Base-by-base conservation (phyloP, 2,113 vertebrate species). In the Tachysurus fulvidraco region DNA sequence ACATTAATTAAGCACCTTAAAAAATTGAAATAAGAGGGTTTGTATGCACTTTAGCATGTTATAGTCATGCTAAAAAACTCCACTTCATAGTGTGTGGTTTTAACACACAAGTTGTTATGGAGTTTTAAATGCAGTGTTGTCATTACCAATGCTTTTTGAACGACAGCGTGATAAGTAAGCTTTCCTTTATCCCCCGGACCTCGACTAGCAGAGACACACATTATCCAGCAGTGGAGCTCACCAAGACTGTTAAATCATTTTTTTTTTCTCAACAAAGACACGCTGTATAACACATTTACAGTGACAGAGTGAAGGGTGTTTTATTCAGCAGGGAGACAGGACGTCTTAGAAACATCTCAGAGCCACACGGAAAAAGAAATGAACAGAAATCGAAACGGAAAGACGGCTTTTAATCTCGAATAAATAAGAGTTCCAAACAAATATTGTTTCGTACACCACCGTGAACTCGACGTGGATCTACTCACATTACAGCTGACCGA, bases 271-370 rank as follows among this genome's bases (percentile, higher is more conserved):
- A 69, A 86, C 85, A 81, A 81, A 86, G 64, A 46, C 19, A 2
- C 28, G 7, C 55, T 57, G 76, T 46, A 44, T 71, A 59, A 46
- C 62, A n/a, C 52, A 12, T 16, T 44, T 25, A 3, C 10, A 2
- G 36, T 50, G 65, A 54, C 28, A 36, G 65, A 57, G 30, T 44
- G 4, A 81, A 54, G 84, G 59, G 60, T 19, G 16, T 82, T 87
- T 76, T 76, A 83, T 83, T 87, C 57, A 77, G 44, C 80, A 50
- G 17, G 44, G 36, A 64, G 73, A 60, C 76, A 81, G n/a, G 21
- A 86, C 36, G 57, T 28, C 64, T 57, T 14, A 71, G 57, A 64
- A 50, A 65, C 50, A 41, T 79, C 54, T 69, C 73, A 36, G 41
- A 54, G 46, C 23, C 83, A 84, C 54, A 8, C 44, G 36, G 7